phyloP scores from a whole-genome alignment of 2,888 invertebrate genomes.

The Pachymerium ferrugineum region DNA sequence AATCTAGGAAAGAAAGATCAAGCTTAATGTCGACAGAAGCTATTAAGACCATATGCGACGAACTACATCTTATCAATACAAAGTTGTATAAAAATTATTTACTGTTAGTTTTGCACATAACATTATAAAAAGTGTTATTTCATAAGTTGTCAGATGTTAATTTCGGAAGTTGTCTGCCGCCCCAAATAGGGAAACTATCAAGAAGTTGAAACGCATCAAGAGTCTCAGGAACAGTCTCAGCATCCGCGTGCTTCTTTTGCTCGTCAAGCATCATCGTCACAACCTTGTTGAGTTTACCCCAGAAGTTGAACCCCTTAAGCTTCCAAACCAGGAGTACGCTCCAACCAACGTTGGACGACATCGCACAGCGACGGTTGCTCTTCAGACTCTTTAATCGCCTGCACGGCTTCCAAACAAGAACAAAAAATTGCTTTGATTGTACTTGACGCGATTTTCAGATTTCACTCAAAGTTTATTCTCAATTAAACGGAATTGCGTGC shows the following conservation, averaged over 20 bases:
- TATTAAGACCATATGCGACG: no score
- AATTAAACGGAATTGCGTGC: constrained; percentile 87
- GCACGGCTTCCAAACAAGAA: constrained; percentile 71
- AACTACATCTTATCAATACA: no score
- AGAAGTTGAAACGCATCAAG: no score
- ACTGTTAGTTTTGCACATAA: no score
- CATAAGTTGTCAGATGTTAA: no score
- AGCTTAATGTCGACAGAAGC: no score
- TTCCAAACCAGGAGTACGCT: constrained; percentile 87
- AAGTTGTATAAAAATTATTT: no score
- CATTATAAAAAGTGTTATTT: no score
- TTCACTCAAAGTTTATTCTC: constrained; percentile 80
- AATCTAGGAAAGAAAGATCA: no score
- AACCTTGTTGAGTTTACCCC: constrained; percentile 73
- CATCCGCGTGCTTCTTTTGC: constrained; percentile 58
- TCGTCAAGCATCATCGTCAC: constrained; percentile 60
- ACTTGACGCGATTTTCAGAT: constrained; percentile 78
- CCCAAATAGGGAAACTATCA: no score
- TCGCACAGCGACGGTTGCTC: constrained; percentile 75
- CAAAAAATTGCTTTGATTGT: constrained; percentile 82
- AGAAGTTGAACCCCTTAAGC: constrained; percentile 79
- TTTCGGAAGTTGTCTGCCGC: no score
- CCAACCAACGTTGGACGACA: constrained; percentile 83
- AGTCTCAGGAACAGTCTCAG: constrained; percentile 58
- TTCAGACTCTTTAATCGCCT: constrained; percentile 63